A percentile compares a stretch with the other conserved stretches of the same genome.
phyloP scores from a whole-genome alignment of 2,797 vertebrate species.

The Hafferia zeledoni region DNA sequence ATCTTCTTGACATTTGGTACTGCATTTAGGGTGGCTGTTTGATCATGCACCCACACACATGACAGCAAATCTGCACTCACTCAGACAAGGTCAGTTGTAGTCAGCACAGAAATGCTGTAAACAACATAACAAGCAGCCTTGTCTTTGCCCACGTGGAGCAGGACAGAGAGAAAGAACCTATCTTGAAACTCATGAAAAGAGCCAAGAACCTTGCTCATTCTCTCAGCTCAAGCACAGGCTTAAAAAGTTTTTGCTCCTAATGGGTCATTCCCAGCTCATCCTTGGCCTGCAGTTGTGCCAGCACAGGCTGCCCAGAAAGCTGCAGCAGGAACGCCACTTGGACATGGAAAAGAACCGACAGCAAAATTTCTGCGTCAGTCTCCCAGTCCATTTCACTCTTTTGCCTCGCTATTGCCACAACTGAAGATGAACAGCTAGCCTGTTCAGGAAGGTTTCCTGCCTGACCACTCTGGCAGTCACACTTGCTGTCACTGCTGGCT shows the following conservation, averaged over 20 bases:
- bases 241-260: neutral
- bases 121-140: neutral
- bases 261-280: neutral
- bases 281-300: neutral
- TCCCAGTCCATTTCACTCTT: neutral
- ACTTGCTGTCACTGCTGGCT: neutral
- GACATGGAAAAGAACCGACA: neutral
- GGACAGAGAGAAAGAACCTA: neutral
- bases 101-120: neutral
- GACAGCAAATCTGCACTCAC: neutral
- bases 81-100: neutral
- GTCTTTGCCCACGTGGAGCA: neutral
- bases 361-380: neutral
- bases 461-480: neutral
- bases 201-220: neutral
- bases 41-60: neutral
- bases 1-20: neutral
- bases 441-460: neutral
- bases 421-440: neutral
- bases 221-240: neutral
- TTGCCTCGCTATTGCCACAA: neutral
- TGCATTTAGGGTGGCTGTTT: neutral
- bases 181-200: neutral
- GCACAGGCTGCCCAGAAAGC: neutral
- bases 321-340: accelerated